A percentile compares a stretch with the other conserved stretches of the same genome.
phyloP scores from a whole-genome alignment of 2,888 invertebrate species.

The Tenthredo scrophulariae region DNA sequence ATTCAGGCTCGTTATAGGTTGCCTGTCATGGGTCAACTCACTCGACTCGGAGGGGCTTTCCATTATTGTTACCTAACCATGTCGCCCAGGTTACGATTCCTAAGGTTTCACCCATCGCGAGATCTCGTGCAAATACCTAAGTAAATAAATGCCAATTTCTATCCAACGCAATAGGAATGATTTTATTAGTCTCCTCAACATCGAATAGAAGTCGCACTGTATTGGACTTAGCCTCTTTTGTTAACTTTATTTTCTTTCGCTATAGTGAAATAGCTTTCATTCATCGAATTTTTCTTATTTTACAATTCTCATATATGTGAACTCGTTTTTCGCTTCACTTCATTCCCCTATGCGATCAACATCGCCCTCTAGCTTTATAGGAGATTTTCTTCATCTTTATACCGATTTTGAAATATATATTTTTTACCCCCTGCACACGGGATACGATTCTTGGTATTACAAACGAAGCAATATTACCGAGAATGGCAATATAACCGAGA shows the following conservation, averaged over 20 bases:
- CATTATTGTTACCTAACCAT: constrained; percentile 45
- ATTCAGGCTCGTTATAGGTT: not conserved
- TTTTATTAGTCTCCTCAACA: not conserved
- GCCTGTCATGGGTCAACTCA: constrained; percentile 22
- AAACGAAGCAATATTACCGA: constrained; percentile 8
- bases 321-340: not conserved
- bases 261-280: not conserved
- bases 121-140: constrained; percentile 12
- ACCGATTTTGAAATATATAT: not conserved
- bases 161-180: constrained; percentile 14
- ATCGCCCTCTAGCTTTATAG: not conserved
- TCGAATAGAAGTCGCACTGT: not conserved
- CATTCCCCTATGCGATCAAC: not conserved
- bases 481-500: constrained; percentile 3
- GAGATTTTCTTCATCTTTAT: not conserved
- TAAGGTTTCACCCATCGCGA: constrained; percentile 30
- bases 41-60: constrained; percentile 43
- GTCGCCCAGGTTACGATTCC: constrained; percentile 8
- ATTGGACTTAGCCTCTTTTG: not conserved
- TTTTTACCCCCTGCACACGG: not conserved
- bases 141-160: constrained; percentile 29
- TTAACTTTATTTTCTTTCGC: not conserved
- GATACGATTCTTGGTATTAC: not conserved
- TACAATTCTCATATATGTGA: not conserved
- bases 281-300: not conserved